Evolutionary conservation across 2,113 vertebrate genomes (phyloP), one percentile per base, ranked within the genome.

Genomic region (Leptodactylus fuscus): DNA sequence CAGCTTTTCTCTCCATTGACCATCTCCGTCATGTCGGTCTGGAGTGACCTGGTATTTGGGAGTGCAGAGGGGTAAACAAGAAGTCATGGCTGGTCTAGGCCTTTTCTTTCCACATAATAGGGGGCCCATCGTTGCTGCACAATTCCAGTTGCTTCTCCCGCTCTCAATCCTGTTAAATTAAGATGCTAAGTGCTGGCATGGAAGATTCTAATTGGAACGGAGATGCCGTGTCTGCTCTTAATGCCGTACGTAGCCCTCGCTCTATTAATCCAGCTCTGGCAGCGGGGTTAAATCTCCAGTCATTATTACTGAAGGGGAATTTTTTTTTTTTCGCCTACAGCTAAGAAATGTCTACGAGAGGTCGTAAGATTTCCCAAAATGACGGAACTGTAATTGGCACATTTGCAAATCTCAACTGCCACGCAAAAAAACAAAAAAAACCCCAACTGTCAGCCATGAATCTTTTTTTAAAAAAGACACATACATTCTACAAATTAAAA

Each of bases 141-240:
- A 34, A 69, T 80, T 60, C 29, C 78, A 10, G 18, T 38, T 1
- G 8, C 32, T 53, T 49, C 29, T 49, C 18, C 24, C 73, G 34
- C 24, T 22, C 29, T 27, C 82, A 51, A 51, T 65, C 71, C 18
- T 2, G 34, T 69, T 46, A 76, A 82, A 87, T 77, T 46, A 75
- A 87, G 55, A 87, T 65, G 55, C 69, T 58, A 38, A 65, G 85
- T 41, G 38, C 32, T 3, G 36, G 79, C 78, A 48, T 15, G 79
- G 27, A 38, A 53, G 70, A 55, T 76, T 51, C 29, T 85, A 80
- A 80, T 80, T 16, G 51, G 65, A 71, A 22, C 13, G 9, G 48
- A 73, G 70, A 3, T 36, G 9, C 53, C 41, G 32, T 82, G 80
- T 29, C 27, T 62, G 82, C 36, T 76, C 24, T 12, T 53, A 71